These are phyloP conservation scores for Spea multiplicata DNA, from an alignment of 2,113 vertebrate species.

Conservation along the genomic window DNA sequence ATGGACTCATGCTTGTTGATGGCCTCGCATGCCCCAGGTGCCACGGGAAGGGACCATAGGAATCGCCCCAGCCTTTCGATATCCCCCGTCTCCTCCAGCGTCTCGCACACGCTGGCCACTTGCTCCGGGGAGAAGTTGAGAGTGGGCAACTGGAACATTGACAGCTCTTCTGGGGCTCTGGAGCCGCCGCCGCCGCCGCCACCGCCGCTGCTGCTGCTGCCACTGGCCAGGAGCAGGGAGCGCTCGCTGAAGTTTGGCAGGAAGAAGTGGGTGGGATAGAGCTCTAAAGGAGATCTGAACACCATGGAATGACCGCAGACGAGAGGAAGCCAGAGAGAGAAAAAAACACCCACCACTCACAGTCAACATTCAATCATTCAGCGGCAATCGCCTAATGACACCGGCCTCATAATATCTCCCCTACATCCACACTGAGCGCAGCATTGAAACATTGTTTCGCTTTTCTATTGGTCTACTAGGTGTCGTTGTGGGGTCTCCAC, in stretches of 20 bases:
- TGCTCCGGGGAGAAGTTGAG: slow-evolving; percentile 99
- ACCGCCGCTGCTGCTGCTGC: slow-evolving; percentile 70
- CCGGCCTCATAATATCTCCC: slow-evolving; percentile 99
- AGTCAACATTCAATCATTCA: slow-evolving; percentile 96
- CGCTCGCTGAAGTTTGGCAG: slow-evolving; percentile 98
- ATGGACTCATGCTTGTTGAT: slow-evolving; percentile 99
- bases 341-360: slow-evolving; percentile 68
- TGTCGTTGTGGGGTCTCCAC: slow-evolving; percentile 99
- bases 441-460: slow-evolving; percentile 99
- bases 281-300: slow-evolving; percentile 99
- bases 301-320: slow-evolving; percentile 98
- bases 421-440: slow-evolving; percentile 99
- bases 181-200: slow-evolving; percentile 55
- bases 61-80: slow-evolving; percentile 98
- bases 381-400: slow-evolving; percentile 98
- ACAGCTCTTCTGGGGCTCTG: slow-evolving; percentile 94
- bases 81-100: slow-evolving; percentile 99
- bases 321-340: slow-evolving; percentile 78
- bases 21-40: slow-evolving; percentile 96
- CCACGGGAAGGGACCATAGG: slow-evolving; percentile 98
- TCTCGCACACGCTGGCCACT: slow-evolving; percentile 99
- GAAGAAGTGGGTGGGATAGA: slow-evolving; percentile 99
- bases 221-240: slow-evolving; percentile 90
- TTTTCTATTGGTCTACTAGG: slow-evolving; percentile 99
- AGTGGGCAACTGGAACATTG: slow-evolving; percentile 99